Evolutionary conservation across 2,888 invertebrate genomes (phyloP).

Genomic region (Cactoblastis cactorum): DNA sequence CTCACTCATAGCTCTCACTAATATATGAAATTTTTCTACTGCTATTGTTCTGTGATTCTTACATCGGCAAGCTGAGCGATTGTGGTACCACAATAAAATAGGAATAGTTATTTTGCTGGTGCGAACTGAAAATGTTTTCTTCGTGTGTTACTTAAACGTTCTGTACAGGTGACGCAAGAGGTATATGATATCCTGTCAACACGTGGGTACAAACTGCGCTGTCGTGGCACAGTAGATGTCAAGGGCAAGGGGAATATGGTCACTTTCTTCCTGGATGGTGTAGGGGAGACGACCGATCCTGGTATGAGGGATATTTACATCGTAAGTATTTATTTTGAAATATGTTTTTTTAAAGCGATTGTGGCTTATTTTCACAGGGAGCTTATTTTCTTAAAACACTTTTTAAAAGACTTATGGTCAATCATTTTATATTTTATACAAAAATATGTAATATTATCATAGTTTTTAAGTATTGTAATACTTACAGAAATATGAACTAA

Average conservation of each 20-base stretch:
- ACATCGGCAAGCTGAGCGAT: constrained; percentile 40
- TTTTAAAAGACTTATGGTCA: too few relatives aligned
- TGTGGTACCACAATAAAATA: constrained; percentile 50
- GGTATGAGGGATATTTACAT: constrained; percentile 43
- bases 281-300: constrained; percentile 38
- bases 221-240: constrained; percentile 92
- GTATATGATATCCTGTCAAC: constrained; percentile 88
- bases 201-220: constrained; percentile 89
- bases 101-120: not conserved
- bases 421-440: too few relatives aligned
- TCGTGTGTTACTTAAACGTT: not conserved
- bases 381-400: too few relatives aligned
- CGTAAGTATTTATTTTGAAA: constrained; percentile 49
- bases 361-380: too few relatives aligned
- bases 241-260: constrained; percentile 98
- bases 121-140: not conserved
- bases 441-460: too few relatives aligned
- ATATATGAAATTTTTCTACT: too few relatives aligned
- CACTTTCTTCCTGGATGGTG: constrained; percentile 88
- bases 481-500: too few relatives aligned
- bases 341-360: too few relatives aligned
- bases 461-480: too few relatives aligned
- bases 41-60: too few relatives aligned
- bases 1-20: too few relatives aligned
- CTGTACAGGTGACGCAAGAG: constrained; percentile 89